These are phyloP conservation scores for Apostichopus leukothele DNA, from an alignment of 53 echinoderm and acorn worm genomes.

Conservation along the genomic window DNA sequence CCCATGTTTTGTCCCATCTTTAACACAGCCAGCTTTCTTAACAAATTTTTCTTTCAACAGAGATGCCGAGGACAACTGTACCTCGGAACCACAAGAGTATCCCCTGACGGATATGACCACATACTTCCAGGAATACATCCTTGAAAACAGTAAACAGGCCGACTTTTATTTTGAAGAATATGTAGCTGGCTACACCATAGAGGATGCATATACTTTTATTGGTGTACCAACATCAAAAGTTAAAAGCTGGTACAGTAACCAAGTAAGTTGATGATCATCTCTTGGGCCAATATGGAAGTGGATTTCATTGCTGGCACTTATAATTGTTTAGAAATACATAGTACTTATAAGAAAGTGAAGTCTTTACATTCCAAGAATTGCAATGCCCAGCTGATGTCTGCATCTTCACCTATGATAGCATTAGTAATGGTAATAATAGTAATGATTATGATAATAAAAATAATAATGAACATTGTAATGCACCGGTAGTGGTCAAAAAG, in stretches of 20 bases:
- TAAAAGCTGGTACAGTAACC: constrained; percentile 40
- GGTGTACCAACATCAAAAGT: not conserved
- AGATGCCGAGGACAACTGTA: not conserved
- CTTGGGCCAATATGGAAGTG: not conserved
- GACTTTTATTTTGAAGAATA: constrained; percentile 70
- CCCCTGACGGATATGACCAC: constrained; percentile 11
- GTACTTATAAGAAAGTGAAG: no score
- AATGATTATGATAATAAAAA: no score
- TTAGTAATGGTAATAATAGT: no score
- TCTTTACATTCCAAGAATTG: no score
- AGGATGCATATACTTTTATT: not conserved
- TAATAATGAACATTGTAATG: no score
- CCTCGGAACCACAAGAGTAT: not conserved
- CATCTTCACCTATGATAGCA: no score
- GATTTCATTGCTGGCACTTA: no score
- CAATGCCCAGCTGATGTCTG: no score
- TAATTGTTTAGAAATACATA: no score
- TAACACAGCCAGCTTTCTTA: no score
- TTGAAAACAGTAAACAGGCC: constrained; percentile 52
- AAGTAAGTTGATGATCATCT: not conserved
- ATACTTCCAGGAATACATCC: constrained; percentile 81
- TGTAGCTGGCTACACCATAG: constrained; percentile 77
- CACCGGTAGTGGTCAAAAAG: no score
- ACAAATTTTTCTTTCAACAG: not conserved
- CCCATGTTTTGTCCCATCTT: no score